A percentile compares a stretch with the other conserved stretches of the same genome.
Conservation (phyloP, 2,888 invertebrate genomes). For the Rhagophthalmus giganteus region DNA sequence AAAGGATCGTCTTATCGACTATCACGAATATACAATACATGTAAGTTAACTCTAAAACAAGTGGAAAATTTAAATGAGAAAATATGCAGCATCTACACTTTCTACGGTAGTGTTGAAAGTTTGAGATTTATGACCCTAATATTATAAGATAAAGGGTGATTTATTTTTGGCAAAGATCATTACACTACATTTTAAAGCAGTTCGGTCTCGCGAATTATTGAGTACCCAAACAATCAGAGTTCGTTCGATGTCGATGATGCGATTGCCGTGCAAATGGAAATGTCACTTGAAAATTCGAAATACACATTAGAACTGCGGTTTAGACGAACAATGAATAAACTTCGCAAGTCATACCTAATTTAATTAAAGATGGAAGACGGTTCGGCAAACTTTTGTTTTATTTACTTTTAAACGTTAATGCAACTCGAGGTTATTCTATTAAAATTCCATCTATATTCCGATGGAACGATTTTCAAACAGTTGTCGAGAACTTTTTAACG, state of each 20-base stretch:
- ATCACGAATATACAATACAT: not conserved
- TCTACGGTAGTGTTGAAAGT: slow-evolving; percentile 4
- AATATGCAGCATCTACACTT: slow-evolving; percentile 6
- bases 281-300: too few species aligned
- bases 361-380: slow-evolving; percentile 14
- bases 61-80: slow-evolving; percentile 1
- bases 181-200: slow-evolving; percentile 10
- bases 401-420: slow-evolving; percentile 19
- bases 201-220: not conserved
- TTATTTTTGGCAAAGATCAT: slow-evolving; percentile 8
- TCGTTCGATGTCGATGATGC: too few species aligned
- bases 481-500: slow-evolving; percentile 18
- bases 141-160: slow-evolving; percentile 11
- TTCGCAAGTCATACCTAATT: slow-evolving; percentile 9
- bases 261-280: too few species aligned
- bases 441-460: slow-evolving; percentile 23
- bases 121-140: slow-evolving; percentile 9
- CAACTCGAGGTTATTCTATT: slow-evolving; percentile 21
- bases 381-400: slow-evolving; percentile 23
- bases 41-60: slow-evolving; percentile 2
- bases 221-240: too few species aligned
- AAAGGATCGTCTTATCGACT: too few species aligned
- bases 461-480: slow-evolving; percentile 21
- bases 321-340: slow-evolving; percentile 1
- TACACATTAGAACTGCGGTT: not conserved